Conservation (phyloP, 53 echinoderm and acorn worm species). For the Paracentrotus lividus region DNA sequence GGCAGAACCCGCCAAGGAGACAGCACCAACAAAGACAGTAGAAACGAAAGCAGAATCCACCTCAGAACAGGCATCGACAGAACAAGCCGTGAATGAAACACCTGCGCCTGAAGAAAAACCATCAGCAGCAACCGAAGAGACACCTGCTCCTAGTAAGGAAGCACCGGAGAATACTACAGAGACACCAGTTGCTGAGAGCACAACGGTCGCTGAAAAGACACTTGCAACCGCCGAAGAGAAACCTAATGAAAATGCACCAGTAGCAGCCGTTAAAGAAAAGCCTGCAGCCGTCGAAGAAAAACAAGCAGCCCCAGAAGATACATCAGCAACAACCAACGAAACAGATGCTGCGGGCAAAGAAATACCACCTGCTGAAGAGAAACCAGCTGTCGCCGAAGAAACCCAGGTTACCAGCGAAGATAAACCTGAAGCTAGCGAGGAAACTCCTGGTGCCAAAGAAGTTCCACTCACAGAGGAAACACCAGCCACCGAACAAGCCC, state of each 20-base stretch:
- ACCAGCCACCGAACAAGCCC: not conserved
- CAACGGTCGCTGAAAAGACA: not conserved
- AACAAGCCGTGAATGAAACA: not conserved
- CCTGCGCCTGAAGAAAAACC: not conserved
- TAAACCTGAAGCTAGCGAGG: not conserved
- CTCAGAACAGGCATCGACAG: not conserved
- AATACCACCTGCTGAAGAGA: not conserved
- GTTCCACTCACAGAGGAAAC: not conserved
- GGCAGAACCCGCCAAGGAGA: not conserved
- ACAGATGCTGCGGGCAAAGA: not conserved
- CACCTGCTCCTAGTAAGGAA: not conserved
- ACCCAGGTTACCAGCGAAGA: not conserved
- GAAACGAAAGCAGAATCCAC: constrained; percentile 22
- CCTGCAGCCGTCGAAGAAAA: not conserved
- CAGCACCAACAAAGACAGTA: not conserved
- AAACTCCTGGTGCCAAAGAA: not conserved
- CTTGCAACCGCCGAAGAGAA: not conserved
- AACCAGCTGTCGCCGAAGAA: not conserved
- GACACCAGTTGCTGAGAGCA: not conserved
- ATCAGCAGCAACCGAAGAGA: not conserved
- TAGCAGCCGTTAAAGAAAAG: not conserved
- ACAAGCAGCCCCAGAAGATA: not conserved
- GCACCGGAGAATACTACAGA: not conserved
- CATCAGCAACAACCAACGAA: not conserved
- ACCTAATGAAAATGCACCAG: too few relatives aligned